Evolutionary conservation across 2,888 invertebrate genomes (phyloP).

Genomic region (Dryococelus australis): DNA sequence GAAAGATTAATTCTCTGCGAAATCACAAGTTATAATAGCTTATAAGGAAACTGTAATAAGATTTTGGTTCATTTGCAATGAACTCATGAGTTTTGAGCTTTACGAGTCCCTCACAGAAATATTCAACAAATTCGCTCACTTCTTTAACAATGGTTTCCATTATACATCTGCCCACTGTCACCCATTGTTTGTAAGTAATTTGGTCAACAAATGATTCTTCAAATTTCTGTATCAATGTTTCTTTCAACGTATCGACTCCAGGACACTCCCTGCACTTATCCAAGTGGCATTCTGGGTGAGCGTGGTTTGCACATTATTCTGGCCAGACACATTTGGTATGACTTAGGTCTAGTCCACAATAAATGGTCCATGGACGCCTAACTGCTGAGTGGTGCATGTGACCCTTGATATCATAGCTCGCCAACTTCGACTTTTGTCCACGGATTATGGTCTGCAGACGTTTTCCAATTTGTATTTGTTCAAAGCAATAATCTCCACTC

Average conservation of each 20-base stretch:
- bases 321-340: no score
- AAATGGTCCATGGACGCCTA: no score
- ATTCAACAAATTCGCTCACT: constrained; percentile 42
- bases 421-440: no score
- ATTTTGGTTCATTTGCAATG: constrained; percentile 42
- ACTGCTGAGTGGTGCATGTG: no score
- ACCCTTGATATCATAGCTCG: no score
- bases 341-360: no score
- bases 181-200: constrained; percentile 46
- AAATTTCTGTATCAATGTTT: neutral
- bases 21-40: constrained; percentile 40
- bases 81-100: constrained; percentile 40
- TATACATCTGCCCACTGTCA: constrained; percentile 43
- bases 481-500: no score
- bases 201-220: constrained; percentile 38
- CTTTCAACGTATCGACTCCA: neutral
- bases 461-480: no score
- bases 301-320: no score
- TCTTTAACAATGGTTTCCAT: constrained; percentile 44
- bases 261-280: neutral
- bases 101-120: constrained; percentile 39
- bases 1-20: constrained; percentile 38
- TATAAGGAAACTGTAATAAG: constrained; percentile 38
- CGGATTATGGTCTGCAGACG: no score
- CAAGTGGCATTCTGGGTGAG: no score